Percentiles rank a stretch among this genome's conserved stretches.
Evolutionary conservation across 2,113 vertebrate species (phyloP).

Genomic region (Bucco capensis): DNA sequence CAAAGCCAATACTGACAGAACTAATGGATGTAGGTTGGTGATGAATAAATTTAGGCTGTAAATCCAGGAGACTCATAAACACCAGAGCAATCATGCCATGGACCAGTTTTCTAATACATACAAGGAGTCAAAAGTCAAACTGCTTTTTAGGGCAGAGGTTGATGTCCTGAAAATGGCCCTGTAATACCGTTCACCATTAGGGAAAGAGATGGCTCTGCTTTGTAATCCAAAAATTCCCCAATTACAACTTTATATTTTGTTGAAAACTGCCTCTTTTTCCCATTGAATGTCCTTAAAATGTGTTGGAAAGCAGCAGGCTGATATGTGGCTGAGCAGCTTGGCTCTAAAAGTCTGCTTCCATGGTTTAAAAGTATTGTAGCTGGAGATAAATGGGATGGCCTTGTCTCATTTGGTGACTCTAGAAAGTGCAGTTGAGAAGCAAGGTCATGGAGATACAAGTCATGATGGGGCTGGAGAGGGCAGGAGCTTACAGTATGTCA

Average conservation of each 20-base stretch:
- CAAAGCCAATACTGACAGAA: neutral
- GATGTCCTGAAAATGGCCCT: neutral
- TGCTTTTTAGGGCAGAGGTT: neutral
- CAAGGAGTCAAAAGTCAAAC: neutral
- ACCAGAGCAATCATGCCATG: neutral
- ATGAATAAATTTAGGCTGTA: neutral
- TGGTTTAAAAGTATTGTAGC: neutral
- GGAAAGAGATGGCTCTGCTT: neutral
- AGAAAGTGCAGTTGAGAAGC: neutral
- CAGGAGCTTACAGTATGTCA: neutral
- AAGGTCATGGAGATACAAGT: neutral
- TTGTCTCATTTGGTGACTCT: neutral
- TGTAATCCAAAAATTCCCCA: neutral
- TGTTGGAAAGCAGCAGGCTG: neutral
- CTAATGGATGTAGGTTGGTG: neutral
- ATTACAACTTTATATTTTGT: neutral
- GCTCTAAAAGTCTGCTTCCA: neutral
- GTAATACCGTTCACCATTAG: neutral
- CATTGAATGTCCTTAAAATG: neutral
- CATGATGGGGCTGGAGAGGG: neutral
- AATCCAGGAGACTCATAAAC: neutral
- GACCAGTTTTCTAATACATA: neutral
- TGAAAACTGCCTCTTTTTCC: neutral
- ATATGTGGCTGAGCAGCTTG: neutral
- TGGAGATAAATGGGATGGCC: neutral